Percentiles rank a stretch among this genome's conserved stretches.
phyloP scores from a whole-genome alignment of 2,797 vertebrate genomes.

The Malurus splendens region DNA sequence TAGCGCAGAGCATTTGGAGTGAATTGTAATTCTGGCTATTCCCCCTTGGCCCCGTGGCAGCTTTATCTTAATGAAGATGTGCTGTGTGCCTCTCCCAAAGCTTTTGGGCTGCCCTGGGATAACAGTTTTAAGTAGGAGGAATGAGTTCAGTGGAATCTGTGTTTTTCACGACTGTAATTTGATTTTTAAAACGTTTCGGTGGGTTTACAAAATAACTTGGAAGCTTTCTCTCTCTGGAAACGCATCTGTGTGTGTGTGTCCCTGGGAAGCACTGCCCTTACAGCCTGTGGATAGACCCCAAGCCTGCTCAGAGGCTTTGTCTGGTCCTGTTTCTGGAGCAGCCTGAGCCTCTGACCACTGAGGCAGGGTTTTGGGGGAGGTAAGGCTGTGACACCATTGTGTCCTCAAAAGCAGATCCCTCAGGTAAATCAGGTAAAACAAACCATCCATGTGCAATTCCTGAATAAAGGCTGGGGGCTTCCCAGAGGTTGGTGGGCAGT shows the following conservation, averaged over 20 bases:
- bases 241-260: neutral
- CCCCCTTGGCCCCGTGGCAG: neutral
- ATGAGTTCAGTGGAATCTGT: neutral
- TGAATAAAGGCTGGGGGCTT: neutral
- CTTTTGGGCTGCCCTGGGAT: neutral
- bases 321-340: neutral
- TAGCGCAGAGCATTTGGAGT: neutral
- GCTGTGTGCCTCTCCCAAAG: neutral
- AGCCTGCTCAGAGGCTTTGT: neutral
- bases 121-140: neutral
- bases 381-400: accelerated
- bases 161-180: neutral
- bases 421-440: neutral
- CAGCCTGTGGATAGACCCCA: neutral
- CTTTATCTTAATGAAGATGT: slow-evolving; percentile 26
- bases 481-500: neutral
- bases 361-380: neutral
- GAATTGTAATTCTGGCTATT: neutral
- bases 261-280: neutral
- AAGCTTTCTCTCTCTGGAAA: neutral
- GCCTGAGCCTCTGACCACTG: accelerated
- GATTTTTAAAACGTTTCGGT: neutral
- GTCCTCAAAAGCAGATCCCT: neutral
- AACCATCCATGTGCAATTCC: neutral
- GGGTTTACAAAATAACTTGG: neutral